Percentiles rank a stretch among this genome's conserved stretches.
These are phyloP conservation scores for Neuroscelio doddi DNA, from an alignment of 2,888 invertebrate species.

Conservation along the genomic window DNA sequence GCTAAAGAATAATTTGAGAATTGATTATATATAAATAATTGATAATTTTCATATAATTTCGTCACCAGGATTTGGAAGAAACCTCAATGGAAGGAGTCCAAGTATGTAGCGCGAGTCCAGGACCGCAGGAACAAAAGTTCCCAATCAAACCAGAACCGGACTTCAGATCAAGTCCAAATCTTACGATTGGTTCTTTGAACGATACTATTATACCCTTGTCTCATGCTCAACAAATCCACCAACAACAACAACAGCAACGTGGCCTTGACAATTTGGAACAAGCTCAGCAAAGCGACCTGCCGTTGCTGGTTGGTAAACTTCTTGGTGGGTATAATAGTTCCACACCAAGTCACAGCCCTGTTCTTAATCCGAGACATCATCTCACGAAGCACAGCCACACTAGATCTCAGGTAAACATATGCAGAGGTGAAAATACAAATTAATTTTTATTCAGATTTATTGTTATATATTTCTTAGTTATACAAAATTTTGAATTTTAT, in stretches of 20 bases:
- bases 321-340: slow-evolving; percentile 79
- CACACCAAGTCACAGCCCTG: slow-evolving; percentile 80
- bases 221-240: slow-evolving; percentile 63
- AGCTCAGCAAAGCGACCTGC: slow-evolving; percentile 70
- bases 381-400: slow-evolving; percentile 69
- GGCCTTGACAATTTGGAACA: slow-evolving; percentile 63
- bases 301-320: slow-evolving; percentile 76
- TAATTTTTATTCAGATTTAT: no score
- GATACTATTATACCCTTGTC: slow-evolving; percentile 60
- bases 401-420: slow-evolving; percentile 62
- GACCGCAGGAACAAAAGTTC: slow-evolving; percentile 67
- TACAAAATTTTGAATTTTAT: not conserved
- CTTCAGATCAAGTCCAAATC: slow-evolving; percentile 67
- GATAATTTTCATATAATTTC: no score
- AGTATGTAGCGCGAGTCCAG: slow-evolving; percentile 68
- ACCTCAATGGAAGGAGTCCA: slow-evolving; percentile 73
- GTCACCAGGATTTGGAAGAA: slow-evolving; percentile 69
- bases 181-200: slow-evolving; percentile 58
- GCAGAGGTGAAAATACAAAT: not conserved
- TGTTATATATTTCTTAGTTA: no score
- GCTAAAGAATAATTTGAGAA: no score
- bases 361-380: slow-evolving; percentile 71
- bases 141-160: slow-evolving; percentile 69
- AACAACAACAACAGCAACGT: slow-evolving; percentile 55
- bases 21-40: no score